phyloP scores from a whole-genome alignment of 1,140 invertebrate genomes.

The Cotesia glomerata region DNA sequence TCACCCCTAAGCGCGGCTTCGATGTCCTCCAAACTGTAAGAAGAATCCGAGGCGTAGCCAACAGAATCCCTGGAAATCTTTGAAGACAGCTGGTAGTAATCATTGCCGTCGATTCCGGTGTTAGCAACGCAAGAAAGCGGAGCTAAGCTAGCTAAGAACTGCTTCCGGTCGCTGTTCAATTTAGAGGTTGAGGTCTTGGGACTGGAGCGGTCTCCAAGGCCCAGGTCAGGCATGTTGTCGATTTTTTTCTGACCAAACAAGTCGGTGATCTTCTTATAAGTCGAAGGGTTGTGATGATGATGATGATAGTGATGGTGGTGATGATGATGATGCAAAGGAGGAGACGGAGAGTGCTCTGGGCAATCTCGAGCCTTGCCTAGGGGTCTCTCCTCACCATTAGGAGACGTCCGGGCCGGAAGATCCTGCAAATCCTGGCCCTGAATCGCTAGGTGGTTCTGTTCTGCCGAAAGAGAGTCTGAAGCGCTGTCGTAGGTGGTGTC shows the following conservation, averaged over 20 bases:
- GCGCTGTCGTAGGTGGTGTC: conserved; percentile 40
- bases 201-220: conserved; percentile 58
- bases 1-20: conserved; percentile 66
- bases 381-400: conserved; percentile 50
- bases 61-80: conserved; percentile 64
- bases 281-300: conserved; percentile 58
- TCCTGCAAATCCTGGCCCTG: conserved; percentile 28
- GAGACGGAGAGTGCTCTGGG: conserved; percentile 22
- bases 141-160: conserved; percentile 77
- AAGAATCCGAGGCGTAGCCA: conserved; percentile 61
- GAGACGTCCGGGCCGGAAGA: conserved; percentile 45
- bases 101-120: conserved; percentile 68
- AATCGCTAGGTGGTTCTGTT: conserved; percentile 15
- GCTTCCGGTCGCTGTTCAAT: conserved; percentile 64
- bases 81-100: conserved; percentile 71
- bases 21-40: conserved; percentile 73
- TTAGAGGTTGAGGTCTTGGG: conserved; percentile 32
- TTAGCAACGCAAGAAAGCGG: conserved; percentile 75
- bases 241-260: conserved; percentile 66
- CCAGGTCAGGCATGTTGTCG: conserved; percentile 62
- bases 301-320: conserved; percentile 48
- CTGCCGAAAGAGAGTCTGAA: conserved; percentile 29
- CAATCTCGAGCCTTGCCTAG: conserved; percentile 24
- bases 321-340: conserved; percentile 24
- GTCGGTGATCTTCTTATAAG: conserved; percentile 74